Conservation (phyloP, 2,888 invertebrate genomes). For the Dione juno region DNA sequence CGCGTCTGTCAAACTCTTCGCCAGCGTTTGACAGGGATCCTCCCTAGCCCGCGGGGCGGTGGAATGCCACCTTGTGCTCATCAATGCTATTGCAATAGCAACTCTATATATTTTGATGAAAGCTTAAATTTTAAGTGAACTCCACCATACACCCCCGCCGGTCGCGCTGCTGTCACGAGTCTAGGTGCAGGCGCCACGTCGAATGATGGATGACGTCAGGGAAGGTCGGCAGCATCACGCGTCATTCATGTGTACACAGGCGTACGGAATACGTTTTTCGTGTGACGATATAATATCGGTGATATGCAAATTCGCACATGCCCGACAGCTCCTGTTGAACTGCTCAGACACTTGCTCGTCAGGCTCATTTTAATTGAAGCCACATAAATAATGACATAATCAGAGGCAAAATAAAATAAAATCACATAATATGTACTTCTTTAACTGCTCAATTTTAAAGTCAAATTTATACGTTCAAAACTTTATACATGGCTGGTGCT, state of each 20-base stretch:
- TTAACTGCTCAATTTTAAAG: constrained; percentile 9
- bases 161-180: constrained; percentile 76
- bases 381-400: background rate
- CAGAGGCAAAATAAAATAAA: background rate
- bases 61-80: constrained; percentile 70
- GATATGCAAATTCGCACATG: constrained; percentile 77
- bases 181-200: constrained; percentile 83
- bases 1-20: constrained; percentile 84
- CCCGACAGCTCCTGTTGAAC: constrained; percentile 67
- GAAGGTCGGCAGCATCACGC: constrained; percentile 83
- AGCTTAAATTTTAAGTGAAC: constrained; percentile 49
- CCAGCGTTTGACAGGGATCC: constrained; percentile 83
- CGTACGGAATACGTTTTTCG: constrained; percentile 84
- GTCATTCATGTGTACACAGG: constrained; percentile 84
- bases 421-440: background rate
- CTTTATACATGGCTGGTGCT: constrained; percentile 13
- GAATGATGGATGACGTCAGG: constrained; percentile 84
- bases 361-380: constrained; percentile 39
- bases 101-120: constrained; percentile 47
- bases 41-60: constrained; percentile 78
- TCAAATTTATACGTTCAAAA: constrained; percentile 11
- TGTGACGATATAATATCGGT: constrained; percentile 83
- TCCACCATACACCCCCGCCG: constrained; percentile 53
- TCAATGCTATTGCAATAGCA: constrained; percentile 43
- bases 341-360: constrained; percentile 49